These are phyloP conservation scores for Ctenomys sociabilis DNA, from an alignment of 2,113 vertebrate species.

Conservation along the genomic window DNA sequence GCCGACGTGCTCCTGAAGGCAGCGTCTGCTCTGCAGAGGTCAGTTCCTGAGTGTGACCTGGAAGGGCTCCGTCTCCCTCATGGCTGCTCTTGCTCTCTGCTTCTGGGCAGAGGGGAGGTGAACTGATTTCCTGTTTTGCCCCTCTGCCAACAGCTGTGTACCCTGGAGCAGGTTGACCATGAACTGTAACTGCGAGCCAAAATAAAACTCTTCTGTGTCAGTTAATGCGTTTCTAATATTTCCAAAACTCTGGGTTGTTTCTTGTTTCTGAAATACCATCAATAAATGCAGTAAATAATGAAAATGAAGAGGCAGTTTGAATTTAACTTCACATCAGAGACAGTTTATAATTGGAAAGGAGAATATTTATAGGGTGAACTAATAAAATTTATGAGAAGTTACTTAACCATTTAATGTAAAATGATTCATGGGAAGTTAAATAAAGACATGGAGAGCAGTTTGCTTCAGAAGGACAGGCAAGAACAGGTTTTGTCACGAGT, in stretches of 20 bases:
- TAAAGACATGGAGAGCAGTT: rapidly evolving
- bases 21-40: not conserved
- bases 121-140: not conserved
- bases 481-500: rapidly evolving
- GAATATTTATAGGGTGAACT: not conserved
- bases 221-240: not conserved
- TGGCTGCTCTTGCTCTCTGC: not conserved
- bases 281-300: not conserved
- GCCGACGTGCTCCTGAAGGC: not conserved
- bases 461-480: rapidly evolving
- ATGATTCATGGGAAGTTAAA: not conserved
- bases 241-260: not conserved
- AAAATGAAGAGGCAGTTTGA: not conserved
- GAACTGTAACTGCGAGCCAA: not conserved
- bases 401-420: not conserved
- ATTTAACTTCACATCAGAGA: not conserved
- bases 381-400: not conserved
- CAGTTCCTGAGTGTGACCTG: not conserved
- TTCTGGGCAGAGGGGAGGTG: not conserved
- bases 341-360: not conserved
- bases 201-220: not conserved
- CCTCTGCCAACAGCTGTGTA: not conserved
- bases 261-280: not conserved
- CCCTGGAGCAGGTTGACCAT: not conserved
- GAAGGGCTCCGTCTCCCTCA: not conserved